These are phyloP conservation scores for Rhynchonycteris naso DNA, from an alignment of 2,797 vertebrate species.

Conservation along the genomic window DNA sequence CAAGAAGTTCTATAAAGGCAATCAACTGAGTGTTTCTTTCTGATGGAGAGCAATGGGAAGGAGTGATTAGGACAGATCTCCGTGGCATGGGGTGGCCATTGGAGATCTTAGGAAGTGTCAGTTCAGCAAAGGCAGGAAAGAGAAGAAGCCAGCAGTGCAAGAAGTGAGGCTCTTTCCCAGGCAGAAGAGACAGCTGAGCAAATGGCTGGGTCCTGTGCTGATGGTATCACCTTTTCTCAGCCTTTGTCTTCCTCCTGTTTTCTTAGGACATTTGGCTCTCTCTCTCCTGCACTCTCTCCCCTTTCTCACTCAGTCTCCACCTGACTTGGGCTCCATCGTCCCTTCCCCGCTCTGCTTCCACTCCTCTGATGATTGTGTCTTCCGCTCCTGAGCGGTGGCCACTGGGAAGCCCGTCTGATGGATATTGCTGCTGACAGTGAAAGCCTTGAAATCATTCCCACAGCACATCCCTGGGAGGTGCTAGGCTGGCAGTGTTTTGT, in stretches of 20 bases:
- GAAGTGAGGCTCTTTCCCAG: not conserved
- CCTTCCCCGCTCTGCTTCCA: not conserved
- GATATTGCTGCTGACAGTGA: conserved; percentile 84
- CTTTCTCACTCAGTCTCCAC: not conserved
- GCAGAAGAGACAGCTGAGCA: not conserved
- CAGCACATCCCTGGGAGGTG: conserved; percentile 73
- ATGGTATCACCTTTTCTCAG: not conserved
- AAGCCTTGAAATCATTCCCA: conserved; percentile 80
- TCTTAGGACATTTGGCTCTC: not conserved
- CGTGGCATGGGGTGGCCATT: not conserved
- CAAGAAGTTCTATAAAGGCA: not conserved
- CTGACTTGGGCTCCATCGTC: not conserved
- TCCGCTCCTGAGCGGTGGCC: conserved; percentile 55
- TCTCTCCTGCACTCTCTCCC: not conserved
- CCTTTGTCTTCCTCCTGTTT: not conserved
- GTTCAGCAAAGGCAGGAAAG: not conserved
- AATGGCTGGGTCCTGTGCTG: not conserved
- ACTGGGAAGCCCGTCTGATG: conserved; percentile 80
- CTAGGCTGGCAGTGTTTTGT: conserved; percentile 71
- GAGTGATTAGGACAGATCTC: not conserved
- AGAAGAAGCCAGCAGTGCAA: not conserved
- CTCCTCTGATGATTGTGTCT: not conserved
- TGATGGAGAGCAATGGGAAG: not conserved
- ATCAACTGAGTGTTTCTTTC: not conserved
- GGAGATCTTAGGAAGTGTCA: not conserved